Evolutionary conservation across 2,113 vertebrate species (phyloP).

Genomic region (Tichodroma muraria): DNA sequence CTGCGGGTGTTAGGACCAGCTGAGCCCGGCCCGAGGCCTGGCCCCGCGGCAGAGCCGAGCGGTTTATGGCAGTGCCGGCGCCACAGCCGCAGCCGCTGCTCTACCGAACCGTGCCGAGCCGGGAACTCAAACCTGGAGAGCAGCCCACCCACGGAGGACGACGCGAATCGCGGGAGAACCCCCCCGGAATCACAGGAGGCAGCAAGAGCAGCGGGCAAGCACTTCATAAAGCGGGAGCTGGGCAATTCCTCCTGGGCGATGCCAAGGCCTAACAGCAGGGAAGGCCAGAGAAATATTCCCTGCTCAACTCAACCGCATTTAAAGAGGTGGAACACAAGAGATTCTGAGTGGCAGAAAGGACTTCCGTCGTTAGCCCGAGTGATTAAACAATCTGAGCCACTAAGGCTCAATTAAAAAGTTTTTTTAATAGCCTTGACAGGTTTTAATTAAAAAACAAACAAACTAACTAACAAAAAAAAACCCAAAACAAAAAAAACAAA

Average conservation of each 20-base stretch:
- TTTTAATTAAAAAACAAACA: too few species aligned
- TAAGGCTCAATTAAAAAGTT: too few species aligned
- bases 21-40: background rate
- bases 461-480: too few species aligned
- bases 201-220: background rate
- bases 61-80: background rate
- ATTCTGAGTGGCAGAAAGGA: background rate
- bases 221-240: background rate
- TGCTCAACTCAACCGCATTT: background rate
- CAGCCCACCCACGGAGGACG: background rate
- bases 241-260: background rate
- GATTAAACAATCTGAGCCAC: background rate
- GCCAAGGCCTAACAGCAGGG: background rate
- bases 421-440: too few species aligned
- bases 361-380: background rate
- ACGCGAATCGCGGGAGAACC: background rate
- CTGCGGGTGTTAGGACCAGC: background rate
- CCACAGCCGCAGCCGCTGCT: background rate
- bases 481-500: too few species aligned
- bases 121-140: background rate
- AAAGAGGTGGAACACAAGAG: background rate
- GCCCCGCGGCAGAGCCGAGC: background rate
- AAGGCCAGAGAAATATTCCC: background rate
- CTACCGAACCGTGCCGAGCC: background rate
- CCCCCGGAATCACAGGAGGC: background rate